phyloP scores from a whole-genome alignment of 2,797 vertebrate species.

The Tarsius wallacei region DNA sequence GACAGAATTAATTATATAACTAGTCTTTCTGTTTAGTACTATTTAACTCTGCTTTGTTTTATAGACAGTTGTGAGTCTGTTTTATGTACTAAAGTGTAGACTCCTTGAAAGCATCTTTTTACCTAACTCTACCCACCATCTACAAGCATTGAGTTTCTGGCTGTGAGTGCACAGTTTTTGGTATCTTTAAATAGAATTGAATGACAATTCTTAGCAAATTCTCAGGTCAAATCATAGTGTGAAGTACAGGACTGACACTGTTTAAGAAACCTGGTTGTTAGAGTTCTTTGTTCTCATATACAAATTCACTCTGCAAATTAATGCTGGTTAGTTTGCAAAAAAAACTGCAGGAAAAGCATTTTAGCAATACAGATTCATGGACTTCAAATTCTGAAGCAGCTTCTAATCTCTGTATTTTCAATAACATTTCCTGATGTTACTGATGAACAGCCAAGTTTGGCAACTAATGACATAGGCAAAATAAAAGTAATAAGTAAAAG shows the following conservation, averaged over 20 bases:
- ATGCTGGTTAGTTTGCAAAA: not conserved
- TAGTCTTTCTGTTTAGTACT: not conserved
- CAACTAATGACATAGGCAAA: not conserved
- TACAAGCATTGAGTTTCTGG: not conserved
- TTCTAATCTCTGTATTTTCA: not conserved
- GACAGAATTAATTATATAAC: not conserved
- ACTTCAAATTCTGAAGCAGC: not conserved
- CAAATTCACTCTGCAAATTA: not conserved
- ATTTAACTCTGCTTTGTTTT: not conserved
- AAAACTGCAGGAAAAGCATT: not conserved
- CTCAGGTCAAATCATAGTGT: not conserved
- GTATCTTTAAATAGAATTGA: not conserved
- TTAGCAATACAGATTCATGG: not conserved
- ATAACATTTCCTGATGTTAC: not conserved
- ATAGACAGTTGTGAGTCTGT: not conserved
- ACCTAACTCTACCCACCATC: not conserved
- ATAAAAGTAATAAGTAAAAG: constrained; percentile 11
- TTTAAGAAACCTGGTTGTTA: not conserved
- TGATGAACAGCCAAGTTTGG: not conserved
- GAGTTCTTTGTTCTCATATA: not conserved
- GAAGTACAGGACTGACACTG: not conserved
- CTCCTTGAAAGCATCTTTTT: constrained; percentile 10
- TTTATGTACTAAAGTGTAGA: not conserved
- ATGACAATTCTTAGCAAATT: not conserved
- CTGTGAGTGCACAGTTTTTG: not conserved